Percentiles rank a stretch among this genome's conserved stretches.
Conservation (phyloP, 2,113 vertebrate genomes). For the Sinocyclocheilus anshuiensis region DNA sequence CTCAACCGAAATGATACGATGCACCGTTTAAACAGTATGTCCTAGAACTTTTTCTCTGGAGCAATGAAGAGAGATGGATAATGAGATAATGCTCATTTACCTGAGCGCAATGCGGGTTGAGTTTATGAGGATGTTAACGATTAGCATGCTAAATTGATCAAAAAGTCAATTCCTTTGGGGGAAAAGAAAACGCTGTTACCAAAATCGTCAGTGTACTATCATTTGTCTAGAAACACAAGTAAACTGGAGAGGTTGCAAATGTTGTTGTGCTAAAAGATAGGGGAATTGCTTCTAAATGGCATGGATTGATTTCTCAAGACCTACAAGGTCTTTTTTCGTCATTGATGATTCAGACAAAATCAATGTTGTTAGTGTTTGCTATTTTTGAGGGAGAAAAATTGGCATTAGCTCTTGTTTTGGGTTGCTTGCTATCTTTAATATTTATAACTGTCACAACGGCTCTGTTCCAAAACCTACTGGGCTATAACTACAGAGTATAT, state of each 20-base stretch:
- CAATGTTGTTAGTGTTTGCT: constrained; percentile 9
- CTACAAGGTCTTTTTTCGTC: neutral
- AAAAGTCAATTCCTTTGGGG: constrained; percentile 21
- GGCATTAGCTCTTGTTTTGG: neutral
- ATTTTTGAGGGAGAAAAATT: neutral
- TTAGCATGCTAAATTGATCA: constrained; percentile 48
- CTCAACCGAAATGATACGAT: constrained; percentile 49
- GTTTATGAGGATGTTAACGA: constrained; percentile 43
- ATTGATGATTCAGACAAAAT: constrained; percentile 9
- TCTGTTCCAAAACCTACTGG: neutral
- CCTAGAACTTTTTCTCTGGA: constrained; percentile 27
- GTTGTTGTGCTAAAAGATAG: neutral
- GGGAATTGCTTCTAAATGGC: constrained; percentile 24
- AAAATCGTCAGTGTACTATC: constrained; percentile 13
- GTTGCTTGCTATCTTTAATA: constrained; percentile 10
- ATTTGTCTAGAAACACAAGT: constrained; percentile 39
- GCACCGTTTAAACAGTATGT: constrained; percentile 48
- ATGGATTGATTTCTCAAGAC: constrained; percentile 14
- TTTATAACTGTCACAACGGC: neutral
- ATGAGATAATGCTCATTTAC: constrained; percentile 56
- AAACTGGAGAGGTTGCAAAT: neutral
- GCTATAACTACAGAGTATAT: neutral
- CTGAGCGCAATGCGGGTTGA: constrained; percentile 41
- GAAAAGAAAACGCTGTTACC: constrained; percentile 31
- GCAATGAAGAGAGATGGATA: constrained; percentile 51